Evolutionary conservation across 2,888 invertebrate species (phyloP).

Genomic region (Rotaria socialis): DNA sequence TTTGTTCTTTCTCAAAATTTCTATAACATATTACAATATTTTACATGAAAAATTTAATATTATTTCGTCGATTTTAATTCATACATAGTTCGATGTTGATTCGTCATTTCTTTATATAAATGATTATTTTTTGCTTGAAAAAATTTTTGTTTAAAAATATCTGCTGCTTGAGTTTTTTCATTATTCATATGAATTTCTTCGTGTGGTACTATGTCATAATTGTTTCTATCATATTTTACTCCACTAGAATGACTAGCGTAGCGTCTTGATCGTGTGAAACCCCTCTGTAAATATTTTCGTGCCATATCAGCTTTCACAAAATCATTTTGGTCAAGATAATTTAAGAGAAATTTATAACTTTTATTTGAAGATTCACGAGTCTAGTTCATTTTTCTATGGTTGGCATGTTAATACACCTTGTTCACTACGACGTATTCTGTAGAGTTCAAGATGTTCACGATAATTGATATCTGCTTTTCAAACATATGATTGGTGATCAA

Average conservation of each 20-base stretch:
- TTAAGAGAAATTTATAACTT: not conserved
- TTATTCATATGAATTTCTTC: not conserved
- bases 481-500: not conserved
- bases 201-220: not conserved
- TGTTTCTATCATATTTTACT: not conserved
- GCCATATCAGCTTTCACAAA: not conserved
- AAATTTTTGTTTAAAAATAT: conserved; percentile 24
- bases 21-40: too few relatives aligned
- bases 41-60: not conserved
- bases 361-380: not conserved
- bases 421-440: conserved; percentile 13
- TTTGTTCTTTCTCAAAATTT: too few relatives aligned
- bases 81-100: not conserved
- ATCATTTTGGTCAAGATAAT: not conserved
- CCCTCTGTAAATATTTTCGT: conserved; percentile 31
- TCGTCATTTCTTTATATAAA: not conserved
- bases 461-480: conserved; percentile 21
- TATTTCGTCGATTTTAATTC: not conserved
- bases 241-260: not conserved
- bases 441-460: conserved; percentile 16
- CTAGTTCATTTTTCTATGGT: conserved; percentile 19
- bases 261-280: not conserved
- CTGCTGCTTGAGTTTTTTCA: conserved; percentile 9
- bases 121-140: not conserved
- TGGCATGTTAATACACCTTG: conserved; percentile 9